Evolutionary conservation across 1,140 invertebrate genomes (phyloP).

Genomic region (Hesperophylax magnus): DNA sequence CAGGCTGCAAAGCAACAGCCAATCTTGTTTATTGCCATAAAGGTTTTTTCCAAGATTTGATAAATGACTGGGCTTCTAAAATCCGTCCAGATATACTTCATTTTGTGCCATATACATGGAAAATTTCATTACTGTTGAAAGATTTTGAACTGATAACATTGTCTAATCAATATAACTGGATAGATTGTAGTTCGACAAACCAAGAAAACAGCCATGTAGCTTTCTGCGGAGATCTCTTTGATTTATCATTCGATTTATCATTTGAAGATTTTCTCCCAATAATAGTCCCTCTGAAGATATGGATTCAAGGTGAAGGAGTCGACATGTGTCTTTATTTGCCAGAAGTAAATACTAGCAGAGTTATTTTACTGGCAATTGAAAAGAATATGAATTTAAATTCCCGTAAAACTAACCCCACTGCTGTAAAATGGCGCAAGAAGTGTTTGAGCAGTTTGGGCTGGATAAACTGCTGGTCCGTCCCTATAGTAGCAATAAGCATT

Average conservation of each 20-base stretch:
- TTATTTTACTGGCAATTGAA: conserved; percentile 87
- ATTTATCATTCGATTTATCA: conserved; percentile 93
- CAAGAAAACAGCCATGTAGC: conserved; percentile 96
- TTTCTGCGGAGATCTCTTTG: conserved; percentile 93
- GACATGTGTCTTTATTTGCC: conserved; percentile 92
- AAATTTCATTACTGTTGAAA: conserved; percentile 91
- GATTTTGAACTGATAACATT: conserved; percentile 96
- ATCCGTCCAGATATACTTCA: conserved; percentile 90
- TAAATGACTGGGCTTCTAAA: conserved; percentile 97
- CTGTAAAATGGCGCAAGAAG: conserved; percentile 87
- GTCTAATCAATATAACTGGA: conserved; percentile 98
- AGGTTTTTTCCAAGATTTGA: conserved; percentile 95
- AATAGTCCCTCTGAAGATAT: conserved; percentile 89
- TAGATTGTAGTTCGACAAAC: conserved; percentile 95
- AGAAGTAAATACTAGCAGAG: conserved; percentile 90
- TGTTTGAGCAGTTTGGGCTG: conserved; percentile 87
- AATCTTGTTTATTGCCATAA: conserved; percentile 95
- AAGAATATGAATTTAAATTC: conserved; percentile 90
- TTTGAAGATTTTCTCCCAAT: conserved; percentile 93
- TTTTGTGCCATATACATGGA: conserved; percentile 98
- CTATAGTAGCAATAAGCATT: conserved; percentile 92
- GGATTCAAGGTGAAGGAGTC: conserved; percentile 94
- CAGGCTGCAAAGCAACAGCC: conserved; percentile 93
- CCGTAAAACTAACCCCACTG: conserved; percentile 62
- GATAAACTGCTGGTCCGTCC: conserved; percentile 96